phyloP scores from a whole-genome alignment of 2,888 invertebrate genomes.

The Ophion obscuratus region DNA sequence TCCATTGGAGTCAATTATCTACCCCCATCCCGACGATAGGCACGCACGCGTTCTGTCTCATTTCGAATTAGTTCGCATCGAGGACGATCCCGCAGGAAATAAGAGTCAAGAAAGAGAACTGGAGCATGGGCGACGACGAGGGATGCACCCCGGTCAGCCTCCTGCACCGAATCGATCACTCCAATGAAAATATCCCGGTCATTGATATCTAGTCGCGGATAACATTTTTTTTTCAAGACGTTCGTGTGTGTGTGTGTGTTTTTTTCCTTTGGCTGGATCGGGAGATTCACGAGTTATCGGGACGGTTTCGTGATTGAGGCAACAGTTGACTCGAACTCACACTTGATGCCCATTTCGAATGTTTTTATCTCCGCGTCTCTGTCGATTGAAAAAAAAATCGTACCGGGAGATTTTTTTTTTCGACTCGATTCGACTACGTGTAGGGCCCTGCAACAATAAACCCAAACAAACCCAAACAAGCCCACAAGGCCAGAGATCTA shows the following conservation, averaged over 20 bases:
- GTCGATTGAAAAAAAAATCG: no score
- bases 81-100: slow-evolving; percentile 25
- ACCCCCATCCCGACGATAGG: neutral
- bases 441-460: no score
- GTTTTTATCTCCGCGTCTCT: no score
- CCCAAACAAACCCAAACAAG: no score
- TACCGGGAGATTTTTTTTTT: no score
- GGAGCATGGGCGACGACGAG: neutral
- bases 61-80: slow-evolving; percentile 48
- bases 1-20: slow-evolving; percentile 38
- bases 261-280: neutral
- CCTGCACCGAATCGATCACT: neutral
- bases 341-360: no score
- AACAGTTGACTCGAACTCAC: no score
- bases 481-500: no score
- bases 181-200: neutral
- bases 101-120: slow-evolving; percentile 22
- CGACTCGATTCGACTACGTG: no score
- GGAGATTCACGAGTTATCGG: no score
- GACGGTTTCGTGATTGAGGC: no score
- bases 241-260: neutral
- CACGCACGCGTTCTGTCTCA: slow-evolving; percentile 2
- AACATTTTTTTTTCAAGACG: neutral
- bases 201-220: neutral
- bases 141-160: neutral